Evolutionary conservation across 2,113 vertebrate species (phyloP), one percentile per base, ranked within the genome.

Genomic region (Parus major): DNA sequence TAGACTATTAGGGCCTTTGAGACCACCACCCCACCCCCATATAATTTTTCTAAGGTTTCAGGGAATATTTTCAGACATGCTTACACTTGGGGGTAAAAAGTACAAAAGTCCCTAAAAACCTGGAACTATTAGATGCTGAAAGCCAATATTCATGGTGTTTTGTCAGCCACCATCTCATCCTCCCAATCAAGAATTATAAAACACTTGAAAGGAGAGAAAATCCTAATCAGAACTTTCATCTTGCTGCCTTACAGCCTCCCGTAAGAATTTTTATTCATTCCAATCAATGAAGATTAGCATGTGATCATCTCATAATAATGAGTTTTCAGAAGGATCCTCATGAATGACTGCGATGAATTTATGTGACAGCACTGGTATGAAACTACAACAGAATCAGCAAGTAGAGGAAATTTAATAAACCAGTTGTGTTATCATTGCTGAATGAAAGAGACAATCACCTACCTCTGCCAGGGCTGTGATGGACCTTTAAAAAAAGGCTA

Each of bases 101-200:
- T 31, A 69, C 18, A 72, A 14, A 86, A 72, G 49, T 63, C 25
- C 39, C 36, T 29, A 60, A 27, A 84, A 77, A 59, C 55, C 4
- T 93, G 46, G 46, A 84, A 75, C 75, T 75, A 49, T n/a, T 82
- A 68, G 44, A 61, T 79, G 49, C 53, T 77, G 47, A 69, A 85
- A 77, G 14, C 4, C 29, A 83, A 33, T 53, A 55, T 35, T 79
- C 36, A 35, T 71, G 24, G 27, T 91, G 39, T 47, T 83, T 65
- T 89, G 39, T 61, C 55, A 88, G 42, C 49, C 5, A 44, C 50
- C 33, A 23, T 65, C 18, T 75, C 39, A 66, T 33, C 8, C 28
- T 29, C 21, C 78, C 0, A 0, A 82, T 19, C 44, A 33, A 63
- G 49, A 75, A 86, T 29, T 4, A n/a, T 1, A 10, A 17, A 88